These are phyloP conservation scores for Perca flavescens DNA, from an alignment of 2,113 vertebrate species.

Conservation along the genomic window DNA sequence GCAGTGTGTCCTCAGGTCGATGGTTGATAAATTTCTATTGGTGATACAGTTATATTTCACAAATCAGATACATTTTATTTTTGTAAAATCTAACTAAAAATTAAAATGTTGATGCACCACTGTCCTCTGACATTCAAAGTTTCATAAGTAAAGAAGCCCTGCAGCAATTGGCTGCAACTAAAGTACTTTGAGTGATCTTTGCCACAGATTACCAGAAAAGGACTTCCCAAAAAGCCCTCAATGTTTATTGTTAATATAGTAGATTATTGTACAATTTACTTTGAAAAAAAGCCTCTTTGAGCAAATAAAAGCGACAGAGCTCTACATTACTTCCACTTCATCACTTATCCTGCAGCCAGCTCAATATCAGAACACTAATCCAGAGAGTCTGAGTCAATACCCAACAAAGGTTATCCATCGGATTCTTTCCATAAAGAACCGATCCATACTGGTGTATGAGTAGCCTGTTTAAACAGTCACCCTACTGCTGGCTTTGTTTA, in stretches of 20 bases:
- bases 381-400: constrained; percentile 46
- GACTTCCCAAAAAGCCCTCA: not conserved
- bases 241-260: not conserved
- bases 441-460: constrained; percentile 46
- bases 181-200: not conserved
- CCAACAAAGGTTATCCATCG: constrained; percentile 43
- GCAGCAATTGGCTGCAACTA: not conserved
- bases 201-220: not conserved
- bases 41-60: constrained; percentile 33
- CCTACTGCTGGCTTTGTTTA: constrained; percentile 54
- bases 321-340: constrained; percentile 22
- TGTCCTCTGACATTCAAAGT: not conserved
- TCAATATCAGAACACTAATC: constrained; percentile 34
- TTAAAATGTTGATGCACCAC: constrained; percentile 1
- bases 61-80: not conserved
- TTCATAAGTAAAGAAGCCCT: not conserved
- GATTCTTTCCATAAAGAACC: constrained; percentile 35
- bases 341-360: constrained; percentile 21
- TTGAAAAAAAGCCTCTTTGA: constrained; percentile 5
- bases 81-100: not conserved
- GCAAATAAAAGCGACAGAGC: constrained; percentile 12
- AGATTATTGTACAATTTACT: constrained; percentile 1
- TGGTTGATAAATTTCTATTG: constrained; percentile 11
- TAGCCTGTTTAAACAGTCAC: constrained; percentile 39
- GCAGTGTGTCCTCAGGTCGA: not conserved